phyloP scores from a whole-genome alignment of 2,888 invertebrate species.

The Scaptomyza polygonia region DNA sequence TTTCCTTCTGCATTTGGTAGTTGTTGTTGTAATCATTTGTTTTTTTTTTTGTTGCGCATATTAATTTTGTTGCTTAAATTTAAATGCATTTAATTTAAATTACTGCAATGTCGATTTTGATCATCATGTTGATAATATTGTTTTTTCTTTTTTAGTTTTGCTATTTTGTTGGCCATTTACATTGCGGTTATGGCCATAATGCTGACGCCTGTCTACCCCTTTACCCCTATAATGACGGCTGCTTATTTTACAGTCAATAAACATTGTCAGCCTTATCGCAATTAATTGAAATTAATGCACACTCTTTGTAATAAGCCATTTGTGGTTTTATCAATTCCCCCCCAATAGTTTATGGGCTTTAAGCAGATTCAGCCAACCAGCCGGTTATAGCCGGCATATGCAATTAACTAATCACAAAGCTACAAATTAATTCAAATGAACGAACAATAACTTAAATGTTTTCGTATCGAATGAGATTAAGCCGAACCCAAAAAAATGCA shows the following conservation, averaged over 20 bases:
- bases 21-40: slow-evolving; percentile 16
- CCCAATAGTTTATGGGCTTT: neutral
- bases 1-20: slow-evolving; percentile 7
- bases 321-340: slow-evolving; percentile 34
- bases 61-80: slow-evolving; percentile 56
- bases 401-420: slow-evolving; percentile 1
- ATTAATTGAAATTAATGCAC: slow-evolving; percentile 74
- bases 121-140: slow-evolving; percentile 51
- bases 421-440: slow-evolving; percentile 13
- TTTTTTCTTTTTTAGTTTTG: slow-evolving; percentile 37
- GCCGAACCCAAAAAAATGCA: too few relatives aligned
- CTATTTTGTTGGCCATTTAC: slow-evolving; percentile 56
- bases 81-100: slow-evolving; percentile 76
- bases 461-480: slow-evolving; percentile 1
- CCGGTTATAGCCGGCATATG: neutral
- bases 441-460: slow-evolving; percentile 24
- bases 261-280: slow-evolving; percentile 70
- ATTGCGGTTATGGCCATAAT: slow-evolving; percentile 45
- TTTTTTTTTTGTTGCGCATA: slow-evolving; percentile 17
- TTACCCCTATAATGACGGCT: slow-evolving; percentile 7
- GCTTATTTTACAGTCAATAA: slow-evolving; percentile 71
- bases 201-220: neutral
- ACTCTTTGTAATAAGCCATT: slow-evolving; percentile 53
- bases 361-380: neutral
- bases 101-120: slow-evolving; percentile 67